These are phyloP conservation scores for Champsocephalus esox DNA, from an alignment of 2,797 vertebrate species.

Conservation along the genomic window DNA sequence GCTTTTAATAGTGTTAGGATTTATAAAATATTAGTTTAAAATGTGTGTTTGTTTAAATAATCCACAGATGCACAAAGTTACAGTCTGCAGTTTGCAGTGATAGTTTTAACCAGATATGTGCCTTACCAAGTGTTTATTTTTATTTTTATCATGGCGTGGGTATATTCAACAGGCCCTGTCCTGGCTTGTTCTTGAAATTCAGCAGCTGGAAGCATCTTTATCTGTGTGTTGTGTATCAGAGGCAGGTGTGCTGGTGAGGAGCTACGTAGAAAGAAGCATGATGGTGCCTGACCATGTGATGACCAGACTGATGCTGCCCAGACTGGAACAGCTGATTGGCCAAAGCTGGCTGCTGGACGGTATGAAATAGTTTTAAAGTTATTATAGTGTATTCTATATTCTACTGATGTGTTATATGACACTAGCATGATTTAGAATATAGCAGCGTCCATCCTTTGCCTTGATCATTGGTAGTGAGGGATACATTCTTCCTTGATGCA, in stretches of 20 bases:
- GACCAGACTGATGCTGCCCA: slow-evolving; percentile 89
- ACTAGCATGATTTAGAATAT: background rate
- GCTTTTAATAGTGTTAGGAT: background rate
- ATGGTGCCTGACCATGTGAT: slow-evolving; percentile 94
- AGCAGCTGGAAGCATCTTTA: slow-evolving; percentile 1
- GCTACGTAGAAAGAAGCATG: slow-evolving; percentile 89
- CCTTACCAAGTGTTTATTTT: background rate
- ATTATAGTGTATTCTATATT: background rate
- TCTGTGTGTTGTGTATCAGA: slow-evolving; percentile 62
- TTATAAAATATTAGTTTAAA: background rate
- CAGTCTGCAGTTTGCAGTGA: background rate
- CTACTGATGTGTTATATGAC: background rate
- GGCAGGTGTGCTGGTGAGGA: slow-evolving; percentile 88
- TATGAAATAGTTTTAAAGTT: slow-evolving; percentile 71
- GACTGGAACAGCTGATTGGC: slow-evolving; percentile 86
- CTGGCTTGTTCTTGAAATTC: background rate
- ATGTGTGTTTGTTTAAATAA: background rate
- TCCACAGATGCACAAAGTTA: slow-evolving; percentile 2
- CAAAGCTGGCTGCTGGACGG: slow-evolving; percentile 94
- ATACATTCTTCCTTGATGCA: slow-evolving; percentile 13
- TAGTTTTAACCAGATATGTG: slow-evolving; percentile 1
- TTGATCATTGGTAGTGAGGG: background rate
- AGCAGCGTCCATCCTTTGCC: background rate
- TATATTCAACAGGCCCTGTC: background rate
- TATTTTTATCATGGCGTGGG: background rate